Base-by-base conservation (phyloP, 2,113 vertebrate species). In the Calyptomena viridis region DNA sequence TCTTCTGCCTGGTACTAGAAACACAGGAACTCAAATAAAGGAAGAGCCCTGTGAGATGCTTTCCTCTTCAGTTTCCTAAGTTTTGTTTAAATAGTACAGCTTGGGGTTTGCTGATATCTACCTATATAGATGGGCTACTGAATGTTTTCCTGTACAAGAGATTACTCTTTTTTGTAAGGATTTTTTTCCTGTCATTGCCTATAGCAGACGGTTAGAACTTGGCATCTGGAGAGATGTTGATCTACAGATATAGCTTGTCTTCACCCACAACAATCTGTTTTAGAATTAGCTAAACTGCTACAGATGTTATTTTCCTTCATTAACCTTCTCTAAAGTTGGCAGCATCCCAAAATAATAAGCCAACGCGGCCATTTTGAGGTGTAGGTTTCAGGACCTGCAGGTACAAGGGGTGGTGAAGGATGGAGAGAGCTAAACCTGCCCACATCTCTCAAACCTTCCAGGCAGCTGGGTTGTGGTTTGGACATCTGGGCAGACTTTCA, bases 221-320 rank as follows among this genome's bases (percentile, higher is more conserved):
- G 76, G 39, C 89, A 81, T 75, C 76, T 84, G 76, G 80, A 87
- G 40, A 81, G 55, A 84, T 52, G 64, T 2, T 90, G 50, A 87
- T 94, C 73, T 89, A 91, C 30, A 84, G 77, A 74, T 92, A 78
- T 12, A 88, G 52, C 28, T 84, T 84, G 33, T 86, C 60, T 91
- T 94, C 84, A 72, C 52, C 39, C 55, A 84, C 59, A 84, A 40
- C 79, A 92, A 13, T 75, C 44, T 93, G 28, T 46, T 95, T 69
- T 49, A 95, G 66, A 89, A 87, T 94, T 92, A 95, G 35, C n/a
- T 89, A 83, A 81, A 69, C 52, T 56, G 33, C 56, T 82, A 40
- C 4, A 21, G 74, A 81, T 87, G 37, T 68, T 92, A 28, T 90
- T 95, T 92, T 87, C 89, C 62, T 89, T 91, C 89, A 87, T 94